These are phyloP conservation scores for Sinocyclocheilus maitianheensis DNA, from an alignment of 2,113 vertebrate species.

Conservation along the genomic window DNA sequence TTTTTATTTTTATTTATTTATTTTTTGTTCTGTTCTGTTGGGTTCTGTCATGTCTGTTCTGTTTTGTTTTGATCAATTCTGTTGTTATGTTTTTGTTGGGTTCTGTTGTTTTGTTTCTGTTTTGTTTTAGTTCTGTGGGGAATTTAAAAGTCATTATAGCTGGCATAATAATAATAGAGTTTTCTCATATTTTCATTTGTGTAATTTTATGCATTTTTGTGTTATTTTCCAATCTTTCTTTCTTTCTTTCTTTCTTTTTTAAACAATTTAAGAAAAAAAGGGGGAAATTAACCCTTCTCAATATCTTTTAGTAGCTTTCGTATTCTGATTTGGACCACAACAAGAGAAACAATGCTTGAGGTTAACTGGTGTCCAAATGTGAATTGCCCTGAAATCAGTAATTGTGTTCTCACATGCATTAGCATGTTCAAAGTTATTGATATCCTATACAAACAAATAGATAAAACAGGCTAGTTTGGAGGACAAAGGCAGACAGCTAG, in stretches of 20 bases:
- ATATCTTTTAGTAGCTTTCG: neutral
- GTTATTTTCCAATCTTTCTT: neutral
- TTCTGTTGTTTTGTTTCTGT: too few relatives aligned
- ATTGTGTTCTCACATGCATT: conserved; percentile 26
- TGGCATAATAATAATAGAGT: neutral
- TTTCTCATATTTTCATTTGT: neutral
- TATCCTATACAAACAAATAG: conserved; percentile 55
- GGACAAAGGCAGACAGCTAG: conserved; percentile 64
- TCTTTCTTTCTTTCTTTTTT: too few relatives aligned
- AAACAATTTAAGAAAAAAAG: too few relatives aligned
- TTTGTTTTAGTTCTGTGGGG: neutral
- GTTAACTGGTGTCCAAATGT: conserved; percentile 38
- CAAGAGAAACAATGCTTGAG: conserved; percentile 14
- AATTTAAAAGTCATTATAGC: neutral
- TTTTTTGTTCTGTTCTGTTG: too few relatives aligned
- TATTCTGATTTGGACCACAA: conserved; percentile 3
- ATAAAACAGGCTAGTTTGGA: conserved; percentile 58
- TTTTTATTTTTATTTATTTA: too few relatives aligned
- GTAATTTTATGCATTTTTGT: neutral
- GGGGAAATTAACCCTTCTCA: too few relatives aligned
- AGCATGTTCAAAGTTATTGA: conserved; percentile 46
- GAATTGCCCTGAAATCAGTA: conserved; percentile 38
- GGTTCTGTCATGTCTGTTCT: too few relatives aligned
- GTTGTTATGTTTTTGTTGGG: too few relatives aligned
- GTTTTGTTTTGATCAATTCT: too few relatives aligned